Base-by-base conservation (phyloP, 2,113 vertebrate species). In the Atherinomorus stipes region DNA sequence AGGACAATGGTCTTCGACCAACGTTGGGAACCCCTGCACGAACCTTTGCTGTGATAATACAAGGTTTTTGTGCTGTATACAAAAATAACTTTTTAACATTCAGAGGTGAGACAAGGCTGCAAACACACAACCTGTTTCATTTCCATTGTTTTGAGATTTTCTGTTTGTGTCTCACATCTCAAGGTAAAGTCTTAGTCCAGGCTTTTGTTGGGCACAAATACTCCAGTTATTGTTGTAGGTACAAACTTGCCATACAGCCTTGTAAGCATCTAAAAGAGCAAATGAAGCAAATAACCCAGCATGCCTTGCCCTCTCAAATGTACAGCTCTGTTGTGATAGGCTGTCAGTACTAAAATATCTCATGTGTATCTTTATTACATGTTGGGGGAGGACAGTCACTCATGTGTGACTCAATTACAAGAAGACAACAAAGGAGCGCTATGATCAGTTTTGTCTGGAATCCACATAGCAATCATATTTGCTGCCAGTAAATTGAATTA, bases 381-480 rank as follows among this genome's bases (percentile, higher is more conserved):
- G 42, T 60, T 37, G 31, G 52, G 70, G 66, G 63, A 66, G 60
- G 73, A 64, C 59, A 78, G 70, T 85, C 64, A 79, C 56, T 89
- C 88, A 88, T 83, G 84, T 76, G 73, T 88, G 83, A 88, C 88
- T 91, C 85, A 85, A 83, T 86, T 89, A 90, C 84, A 85, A 74
- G 73, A 76, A 70, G 69, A 85, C 85, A 88, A 91, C 87, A 89
- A 87, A 85, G 73, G 75, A 88, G 76, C 58, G 28, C 57, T 57
- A 70, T 65, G 67, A 90, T 78, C 59, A 54, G 61, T 83, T 86
- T 78, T 79, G 71, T 86, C 74, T 83, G 34, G 78, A 83, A 89
- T 89, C 81, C 85, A 77, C 86, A 85, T 47, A 71, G 81, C 86
- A 90, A 89, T 93, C 88, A 88, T 84, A 90, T 91, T 90, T 87